Percentiles rank a stretch among this genome's conserved stretches.
Conservation (phyloP, 2,888 invertebrate species). For the Drosophila picticornis region DNA sequence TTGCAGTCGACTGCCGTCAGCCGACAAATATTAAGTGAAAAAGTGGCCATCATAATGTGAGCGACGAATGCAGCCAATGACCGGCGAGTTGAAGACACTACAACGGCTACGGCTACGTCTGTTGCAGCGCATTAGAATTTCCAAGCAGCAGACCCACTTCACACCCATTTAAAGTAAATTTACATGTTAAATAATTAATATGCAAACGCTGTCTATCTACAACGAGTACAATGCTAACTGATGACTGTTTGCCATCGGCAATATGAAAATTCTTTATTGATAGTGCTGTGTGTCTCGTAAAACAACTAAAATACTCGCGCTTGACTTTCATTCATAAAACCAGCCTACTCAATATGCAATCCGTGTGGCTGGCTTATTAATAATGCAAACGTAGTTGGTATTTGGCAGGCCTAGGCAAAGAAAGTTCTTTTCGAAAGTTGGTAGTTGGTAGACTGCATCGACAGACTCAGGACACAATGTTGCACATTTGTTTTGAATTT, state of each 20-base stretch:
- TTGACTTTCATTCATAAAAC: conserved; percentile 75
- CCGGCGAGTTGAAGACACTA: conserved; percentile 29
- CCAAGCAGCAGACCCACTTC: conserved; percentile 57
- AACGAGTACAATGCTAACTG: conserved; percentile 33
- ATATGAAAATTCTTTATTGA: conserved; percentile 75
- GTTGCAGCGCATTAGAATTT: conserved; percentile 52
- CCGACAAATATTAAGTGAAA: conserved; percentile 62
- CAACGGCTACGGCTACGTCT: conserved; percentile 25
- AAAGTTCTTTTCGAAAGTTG: conserved; percentile 75
- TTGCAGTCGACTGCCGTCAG: conserved; percentile 54
- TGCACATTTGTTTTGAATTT: conserved; percentile 25
- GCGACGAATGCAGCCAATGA: conserved; percentile 55
- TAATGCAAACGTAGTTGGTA: conserved; percentile 18
- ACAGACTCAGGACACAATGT: conserved; percentile 39
- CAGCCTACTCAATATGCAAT: conserved; percentile 53
- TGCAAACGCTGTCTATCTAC: conserved; percentile 42
- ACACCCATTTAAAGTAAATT: conserved; percentile 64
- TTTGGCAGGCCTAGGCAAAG: conserved; percentile 22
- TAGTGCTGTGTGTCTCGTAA: conserved; percentile 29
- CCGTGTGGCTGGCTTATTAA: conserved; percentile 32
- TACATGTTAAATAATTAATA: conserved; percentile 50
- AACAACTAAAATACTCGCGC: conserved; percentile 25
- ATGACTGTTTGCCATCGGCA: conserved; percentile 59
- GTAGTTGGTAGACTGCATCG: neutral
- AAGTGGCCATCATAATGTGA: conserved; percentile 59